Evolutionary conservation across 2,888 invertebrate genomes (phyloP).

Genomic region (Asteroscopus sphinx): DNA sequence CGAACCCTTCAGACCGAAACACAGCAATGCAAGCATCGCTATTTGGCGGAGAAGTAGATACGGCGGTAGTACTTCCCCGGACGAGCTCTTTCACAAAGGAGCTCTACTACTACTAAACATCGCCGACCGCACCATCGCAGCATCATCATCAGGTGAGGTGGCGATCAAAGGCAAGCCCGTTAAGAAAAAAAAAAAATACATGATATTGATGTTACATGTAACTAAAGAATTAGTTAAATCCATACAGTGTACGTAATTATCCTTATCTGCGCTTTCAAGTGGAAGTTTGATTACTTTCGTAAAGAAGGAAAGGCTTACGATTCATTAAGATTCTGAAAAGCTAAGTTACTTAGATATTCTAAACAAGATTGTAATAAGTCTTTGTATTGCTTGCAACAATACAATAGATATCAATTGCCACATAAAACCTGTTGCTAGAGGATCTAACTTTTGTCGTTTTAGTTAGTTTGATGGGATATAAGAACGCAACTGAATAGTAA

Average conservation of each 20-base stretch:
- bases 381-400: conserved; percentile 8
- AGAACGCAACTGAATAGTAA: conserved; percentile 26
- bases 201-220: too few species aligned
- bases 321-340: conserved; percentile 42
- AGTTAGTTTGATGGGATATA: conserved; percentile 8
- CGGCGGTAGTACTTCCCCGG: too few species aligned
- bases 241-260: conserved; percentile 5
- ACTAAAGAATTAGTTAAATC: conserved; percentile 21
- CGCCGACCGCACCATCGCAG: too few species aligned
- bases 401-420: conserved; percentile 28
- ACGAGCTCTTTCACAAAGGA: too few species aligned
- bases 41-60: too few species aligned
- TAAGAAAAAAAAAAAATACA: too few species aligned
- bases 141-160: too few species aligned
- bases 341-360: conserved; percentile 26
- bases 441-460: conserved; percentile 11
- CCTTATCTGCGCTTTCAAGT: conserved; percentile 16
- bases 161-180: too few species aligned
- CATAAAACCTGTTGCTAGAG: conserved; percentile 14
- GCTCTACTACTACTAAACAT: too few species aligned
- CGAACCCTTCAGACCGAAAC: too few species aligned
- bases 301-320: conserved; percentile 32
- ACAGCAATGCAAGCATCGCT: too few species aligned
- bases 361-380: conserved; percentile 18
- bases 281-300: conserved; percentile 24